Evolutionary conservation across 2,113 vertebrate species (phyloP).

Genomic region (Elanus axillaris): DNA sequence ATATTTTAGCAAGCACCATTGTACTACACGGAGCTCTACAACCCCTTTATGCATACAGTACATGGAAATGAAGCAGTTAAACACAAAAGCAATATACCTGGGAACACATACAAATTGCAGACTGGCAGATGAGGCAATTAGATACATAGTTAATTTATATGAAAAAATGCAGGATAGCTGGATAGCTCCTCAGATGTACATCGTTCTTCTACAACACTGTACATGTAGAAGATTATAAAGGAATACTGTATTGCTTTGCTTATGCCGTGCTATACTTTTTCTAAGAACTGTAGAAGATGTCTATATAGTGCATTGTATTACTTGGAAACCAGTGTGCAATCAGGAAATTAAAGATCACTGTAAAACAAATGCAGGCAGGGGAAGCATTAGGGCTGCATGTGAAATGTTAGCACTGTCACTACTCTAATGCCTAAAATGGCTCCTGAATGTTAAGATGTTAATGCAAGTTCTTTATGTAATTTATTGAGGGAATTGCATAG

Average conservation of each 20-base stretch:
- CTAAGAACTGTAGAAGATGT: background rate
- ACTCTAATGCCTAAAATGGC: background rate
- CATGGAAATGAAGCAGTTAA: conserved; percentile 53
- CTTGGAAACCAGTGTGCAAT: background rate
- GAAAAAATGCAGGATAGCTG: background rate
- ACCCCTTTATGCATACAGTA: background rate
- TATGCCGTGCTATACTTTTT: background rate
- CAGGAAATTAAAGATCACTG: background rate
- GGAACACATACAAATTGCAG: background rate
- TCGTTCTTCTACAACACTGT: background rate
- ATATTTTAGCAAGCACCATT: background rate
- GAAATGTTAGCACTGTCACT: background rate
- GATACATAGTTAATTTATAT: background rate
- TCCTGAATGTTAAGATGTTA: background rate
- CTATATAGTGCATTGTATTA: background rate
- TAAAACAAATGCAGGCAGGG: background rate
- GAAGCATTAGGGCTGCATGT: background rate
- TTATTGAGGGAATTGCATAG: background rate
- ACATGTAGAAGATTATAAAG: background rate
- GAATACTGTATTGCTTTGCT: background rate
- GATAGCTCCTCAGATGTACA: background rate
- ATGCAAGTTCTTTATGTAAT: background rate
- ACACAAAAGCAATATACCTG: conserved; percentile 40
- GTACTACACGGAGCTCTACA: background rate
- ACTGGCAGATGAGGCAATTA: conserved; percentile 38